Base-by-base conservation (phyloP, 2,797 vertebrate species). In the Phaenicophaeus curvirostris region DNA sequence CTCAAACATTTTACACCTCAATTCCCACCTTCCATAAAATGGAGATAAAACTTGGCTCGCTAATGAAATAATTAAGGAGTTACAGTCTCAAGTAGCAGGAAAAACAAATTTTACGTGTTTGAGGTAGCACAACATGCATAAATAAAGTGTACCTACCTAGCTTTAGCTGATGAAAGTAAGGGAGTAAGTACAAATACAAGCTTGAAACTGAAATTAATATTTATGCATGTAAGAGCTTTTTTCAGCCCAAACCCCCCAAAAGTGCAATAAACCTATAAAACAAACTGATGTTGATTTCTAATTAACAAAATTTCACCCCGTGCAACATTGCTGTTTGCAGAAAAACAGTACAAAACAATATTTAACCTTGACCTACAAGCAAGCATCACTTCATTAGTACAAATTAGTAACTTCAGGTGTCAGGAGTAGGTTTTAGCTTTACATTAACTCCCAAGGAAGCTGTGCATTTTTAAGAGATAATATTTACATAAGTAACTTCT, bases 321-420 rank as follows among this genome's bases (percentile, higher is more conserved):
- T 24, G 11, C 13, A 19, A 65, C 8, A 58, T 9, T 33, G 35
- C 9, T 39, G 46, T 24, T 85, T 63, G 28, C 51, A 75, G 20
- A 85, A 87, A 57, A 85, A 7, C 48, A 18, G 30, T 66, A 87
- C 50, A 90, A 76, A 28, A n/a, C 31, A 78, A 10, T 50, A 91
- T 85, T 87, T 80, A 77, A 94, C 78, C 82, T 91, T 89, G 72
- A 54, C 66, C 90, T 91, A 84, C n/a, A 84, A 75, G 46, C 17
- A 87, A 74, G 25, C 5, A 62, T 50, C 19, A 35, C 35, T 72
- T 81, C 18, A 55, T 25, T 73, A 62, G 55, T 42, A 66, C 19
- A 66, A 48, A 78, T 33, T 9, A 62, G 8, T 78, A 84, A 62
- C 27, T 78, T 66, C 44, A 46, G 9, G 33, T 61, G 59, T 11